phyloP scores from a whole-genome alignment of 2,113 vertebrate genomes.

The Rhinoderma darwinii region DNA sequence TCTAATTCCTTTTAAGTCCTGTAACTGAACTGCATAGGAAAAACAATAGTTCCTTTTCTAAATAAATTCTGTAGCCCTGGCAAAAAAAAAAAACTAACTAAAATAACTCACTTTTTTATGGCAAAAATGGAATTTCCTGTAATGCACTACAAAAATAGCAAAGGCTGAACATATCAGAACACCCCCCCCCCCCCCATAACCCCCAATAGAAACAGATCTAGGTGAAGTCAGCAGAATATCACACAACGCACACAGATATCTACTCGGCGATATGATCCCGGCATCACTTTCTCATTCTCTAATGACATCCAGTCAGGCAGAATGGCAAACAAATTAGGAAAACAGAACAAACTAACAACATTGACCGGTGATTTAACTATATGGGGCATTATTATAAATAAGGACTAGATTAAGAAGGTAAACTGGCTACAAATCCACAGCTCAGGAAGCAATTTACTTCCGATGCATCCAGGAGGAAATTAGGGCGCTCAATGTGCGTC shows the following conservation, averaged over 20 bases:
- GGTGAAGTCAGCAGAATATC: not conserved
- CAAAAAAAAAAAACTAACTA: too few species aligned
- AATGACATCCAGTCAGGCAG: slow-evolving; percentile 44
- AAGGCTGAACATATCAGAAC: too few species aligned
- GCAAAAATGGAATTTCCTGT: too few species aligned
- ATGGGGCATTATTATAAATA: not conserved
- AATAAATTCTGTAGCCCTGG: too few species aligned
- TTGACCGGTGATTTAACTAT: slow-evolving; percentile 52
- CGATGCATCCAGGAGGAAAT: not conserved
- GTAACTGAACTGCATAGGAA: too few species aligned
- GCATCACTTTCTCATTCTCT: slow-evolving; percentile 4
- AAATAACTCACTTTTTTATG: too few species aligned
- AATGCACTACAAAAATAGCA: too few species aligned
- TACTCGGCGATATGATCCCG: not conserved
- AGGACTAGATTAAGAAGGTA: not conserved
- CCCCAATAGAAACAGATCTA: not conserved
- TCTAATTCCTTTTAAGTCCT: too few species aligned
- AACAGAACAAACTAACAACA: slow-evolving; percentile 32
- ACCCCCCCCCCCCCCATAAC: too few species aligned
- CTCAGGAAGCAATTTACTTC: slow-evolving; percentile 21
- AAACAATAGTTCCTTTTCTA: too few species aligned
- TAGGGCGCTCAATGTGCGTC: not conserved
- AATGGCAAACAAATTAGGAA: slow-evolving; percentile 53
- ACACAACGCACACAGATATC: not conserved
- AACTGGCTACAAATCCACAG: not conserved